These are phyloP conservation scores for Podarcis siculus DNA, from an alignment of 2,797 vertebrate species.

Conservation along the genomic window DNA sequence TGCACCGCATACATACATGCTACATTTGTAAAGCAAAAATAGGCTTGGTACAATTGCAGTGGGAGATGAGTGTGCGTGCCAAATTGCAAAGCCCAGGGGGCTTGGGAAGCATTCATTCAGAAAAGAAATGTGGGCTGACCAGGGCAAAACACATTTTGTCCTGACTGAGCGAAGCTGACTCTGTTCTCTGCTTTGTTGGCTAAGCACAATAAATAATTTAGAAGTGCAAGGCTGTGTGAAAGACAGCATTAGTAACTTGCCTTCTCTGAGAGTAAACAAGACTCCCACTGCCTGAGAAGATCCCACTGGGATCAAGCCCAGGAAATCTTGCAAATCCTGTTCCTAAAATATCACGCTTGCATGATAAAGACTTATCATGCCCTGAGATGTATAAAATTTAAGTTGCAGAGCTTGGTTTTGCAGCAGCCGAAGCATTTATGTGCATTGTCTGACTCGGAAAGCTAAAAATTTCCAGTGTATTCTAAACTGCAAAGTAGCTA, in stretches of 20 bases:
- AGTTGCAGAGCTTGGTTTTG: background rate
- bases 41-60: background rate
- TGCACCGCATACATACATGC: background rate
- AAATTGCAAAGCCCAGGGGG: background rate
- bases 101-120: background rate
- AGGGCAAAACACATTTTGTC: slow-evolving; percentile 23
- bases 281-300: background rate
- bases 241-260: background rate
- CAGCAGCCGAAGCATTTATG: background rate
- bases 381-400: background rate
- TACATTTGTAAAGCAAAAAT: background rate
- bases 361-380: background rate
- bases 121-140: slow-evolving; percentile 15
- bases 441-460: background rate
- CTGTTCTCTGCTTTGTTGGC: slow-evolving; percentile 4
- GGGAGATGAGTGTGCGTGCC: background rate
- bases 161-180: background rate
- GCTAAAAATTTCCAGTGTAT: background rate
- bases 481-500: background rate
- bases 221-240: slow-evolving; percentile 6
- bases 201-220: slow-evolving; percentile 13
- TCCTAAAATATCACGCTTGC: background rate
- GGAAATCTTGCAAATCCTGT: background rate
- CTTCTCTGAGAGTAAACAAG: background rate
- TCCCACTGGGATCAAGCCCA: background rate